Evolutionary conservation across 1,140 invertebrate species (phyloP).

Genomic region (Cardiocondyla obscurior): DNA sequence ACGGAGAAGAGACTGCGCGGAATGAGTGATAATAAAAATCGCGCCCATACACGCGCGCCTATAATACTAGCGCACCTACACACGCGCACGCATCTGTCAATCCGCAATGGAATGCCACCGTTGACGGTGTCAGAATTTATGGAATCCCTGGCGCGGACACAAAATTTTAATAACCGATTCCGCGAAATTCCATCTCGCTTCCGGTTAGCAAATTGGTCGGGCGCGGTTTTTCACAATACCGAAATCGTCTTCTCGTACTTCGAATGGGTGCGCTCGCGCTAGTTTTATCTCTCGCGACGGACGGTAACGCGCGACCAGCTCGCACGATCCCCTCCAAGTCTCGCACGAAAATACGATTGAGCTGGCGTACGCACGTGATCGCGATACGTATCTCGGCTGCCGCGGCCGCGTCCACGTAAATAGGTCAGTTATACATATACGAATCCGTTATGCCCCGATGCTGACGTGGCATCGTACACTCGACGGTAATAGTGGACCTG

Average conservation of each 20-base stretch:
- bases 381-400: slow-evolving; percentile 59
- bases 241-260: slow-evolving; percentile 7
- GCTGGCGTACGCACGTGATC: slow-evolving; percentile 34
- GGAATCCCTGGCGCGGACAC: neutral
- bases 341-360: slow-evolving; percentile 42
- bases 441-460: slow-evolving; percentile 35
- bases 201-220: neutral
- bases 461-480: slow-evolving; percentile 39
- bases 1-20: slow-evolving; percentile 13
- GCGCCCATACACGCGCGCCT: neutral
- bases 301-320: neutral
- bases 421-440: slow-evolving; percentile 59
- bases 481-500: slow-evolving; percentile 13
- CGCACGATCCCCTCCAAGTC: slow-evolving; percentile 31
- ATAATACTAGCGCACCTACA: no score
- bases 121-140: slow-evolving; percentile 26
- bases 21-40: slow-evolving; percentile 63
- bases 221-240: neutral
- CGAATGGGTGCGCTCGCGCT: neutral
- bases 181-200: neutral
- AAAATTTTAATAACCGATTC: slow-evolving; percentile 12
- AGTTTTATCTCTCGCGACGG: neutral
- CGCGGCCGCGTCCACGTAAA: slow-evolving; percentile 61
- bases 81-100: neutral
- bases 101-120: neutral